Evolutionary conservation across 2,888 invertebrate species (phyloP), one percentile per base, ranked within the genome.

Genomic region (Mellilla xanthometata): DNA sequence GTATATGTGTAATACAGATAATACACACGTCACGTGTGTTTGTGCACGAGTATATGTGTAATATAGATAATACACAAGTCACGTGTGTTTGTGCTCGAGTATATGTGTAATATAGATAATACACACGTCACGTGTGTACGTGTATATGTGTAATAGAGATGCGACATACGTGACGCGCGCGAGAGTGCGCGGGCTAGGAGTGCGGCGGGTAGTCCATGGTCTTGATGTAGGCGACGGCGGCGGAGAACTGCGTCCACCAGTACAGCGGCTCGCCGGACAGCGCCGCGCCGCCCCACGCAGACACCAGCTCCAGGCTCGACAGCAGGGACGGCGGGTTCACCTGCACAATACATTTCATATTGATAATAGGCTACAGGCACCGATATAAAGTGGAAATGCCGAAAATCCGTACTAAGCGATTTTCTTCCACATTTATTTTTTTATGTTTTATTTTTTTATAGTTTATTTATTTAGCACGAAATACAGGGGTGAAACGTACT

Each of bases 201-300:
- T 44, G 43, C 62, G 52, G 87, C 82, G 86, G 88, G 81, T 95
- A 96, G 83, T 96, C 96, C 97, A 99, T 97, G 42, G 97, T 98
- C 91, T 99, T 99, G 73, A 99, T 98, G 90, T 97, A 98, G 84
- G 98, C 98, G 39, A 99, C 96, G 33, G 97, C 97, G 0, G 98
- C 95, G 71, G 96, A 96, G 88, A 99, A 99, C 84, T 99, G 98
- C 40, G 97, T 98, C 99, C 99, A 99, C 95, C 98, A 98, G 87
- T 99, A 99, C 66, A 95, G 94, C 68, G 97, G 96, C 81, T 98
- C 97, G 35, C 98, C 98, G 52, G 92, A 91, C 47, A 98, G 91
- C 52, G 94, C 93, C 56, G 93, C 92, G 43, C 95, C 95, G 71
- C 96, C 97, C 79, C 97, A 97, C 62, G 96, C 97, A 80, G 95